Conservation (phyloP, 2,797 vertebrate species). For the Natrix natrix region DNA sequence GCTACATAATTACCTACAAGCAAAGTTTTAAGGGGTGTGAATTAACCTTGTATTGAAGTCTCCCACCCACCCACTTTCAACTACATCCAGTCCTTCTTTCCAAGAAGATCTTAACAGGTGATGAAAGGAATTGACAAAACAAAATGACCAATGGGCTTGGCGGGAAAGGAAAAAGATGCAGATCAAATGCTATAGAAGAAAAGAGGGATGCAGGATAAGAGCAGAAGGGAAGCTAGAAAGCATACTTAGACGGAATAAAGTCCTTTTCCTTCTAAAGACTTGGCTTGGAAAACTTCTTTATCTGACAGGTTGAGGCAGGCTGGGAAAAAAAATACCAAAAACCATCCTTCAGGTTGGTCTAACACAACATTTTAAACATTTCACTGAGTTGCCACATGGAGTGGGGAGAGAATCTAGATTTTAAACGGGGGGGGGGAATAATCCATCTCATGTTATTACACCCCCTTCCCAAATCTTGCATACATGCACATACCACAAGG, state of each 20-base stretch:
- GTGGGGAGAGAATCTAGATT: background rate
- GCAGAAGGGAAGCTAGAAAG: too few relatives aligned
- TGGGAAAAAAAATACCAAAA: background rate
- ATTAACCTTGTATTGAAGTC: background rate
- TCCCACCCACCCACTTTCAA: background rate
- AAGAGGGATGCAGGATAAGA: background rate
- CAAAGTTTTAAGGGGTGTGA: background rate
- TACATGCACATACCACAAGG: background rate
- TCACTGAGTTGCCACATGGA: background rate
- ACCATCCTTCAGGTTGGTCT: background rate
- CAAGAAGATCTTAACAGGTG: background rate
- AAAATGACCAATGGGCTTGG: background rate
- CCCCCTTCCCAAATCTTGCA: constrained; percentile 30
- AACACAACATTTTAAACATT: background rate
- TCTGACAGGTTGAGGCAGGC: background rate
- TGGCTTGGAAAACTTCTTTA: background rate
- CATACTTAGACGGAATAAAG: background rate
- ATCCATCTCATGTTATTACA: background rate
- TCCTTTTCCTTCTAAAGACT: background rate
- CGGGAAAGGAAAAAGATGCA: background rate
- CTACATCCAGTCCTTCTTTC: background rate
- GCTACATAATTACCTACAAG: background rate
- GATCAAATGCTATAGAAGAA: background rate
- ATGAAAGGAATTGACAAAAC: background rate
- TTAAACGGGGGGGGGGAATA: background rate